Evolutionary conservation across 2,113 vertebrate genomes (phyloP).

Genomic region (Noctilio leporinus): DNA sequence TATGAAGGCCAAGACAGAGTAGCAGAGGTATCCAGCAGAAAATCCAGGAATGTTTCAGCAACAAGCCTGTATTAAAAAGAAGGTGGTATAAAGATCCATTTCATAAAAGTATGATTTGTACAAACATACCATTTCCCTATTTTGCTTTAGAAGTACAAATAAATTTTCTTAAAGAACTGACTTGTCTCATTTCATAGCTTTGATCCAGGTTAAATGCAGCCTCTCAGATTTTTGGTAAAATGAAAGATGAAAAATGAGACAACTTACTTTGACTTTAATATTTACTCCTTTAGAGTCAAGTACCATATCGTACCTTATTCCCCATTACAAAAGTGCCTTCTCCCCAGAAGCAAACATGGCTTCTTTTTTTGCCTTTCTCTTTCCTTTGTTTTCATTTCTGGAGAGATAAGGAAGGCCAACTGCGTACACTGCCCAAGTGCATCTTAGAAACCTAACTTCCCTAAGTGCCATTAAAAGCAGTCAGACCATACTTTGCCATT

Average conservation of each 20-base stretch:
- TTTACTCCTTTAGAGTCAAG: background rate
- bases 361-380: background rate
- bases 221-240: conserved; percentile 22
- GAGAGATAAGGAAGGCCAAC: background rate
- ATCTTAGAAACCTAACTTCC: background rate
- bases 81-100: background rate
- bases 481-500: background rate
- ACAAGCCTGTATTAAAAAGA: background rate
- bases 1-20: conserved; percentile 63
- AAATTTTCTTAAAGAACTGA: conserved; percentile 57
- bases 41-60: background rate
- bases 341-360: background rate
- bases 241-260: background rate
- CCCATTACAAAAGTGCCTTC: background rate
- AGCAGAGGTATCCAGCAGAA: background rate
- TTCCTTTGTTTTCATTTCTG: background rate
- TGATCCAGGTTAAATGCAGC: conserved; percentile 10
- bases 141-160: conserved; percentile 46
- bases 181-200: conserved; percentile 18
- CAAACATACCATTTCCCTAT: background rate
- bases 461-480: background rate
- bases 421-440: background rate
- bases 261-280: background rate
- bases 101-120: background rate
- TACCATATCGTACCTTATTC: background rate